A percentile compares a stretch with the other conserved stretches of the same genome.
Conservation (phyloP, 2,888 invertebrate genomes). For the Agriopis aurantiaria region DNA sequence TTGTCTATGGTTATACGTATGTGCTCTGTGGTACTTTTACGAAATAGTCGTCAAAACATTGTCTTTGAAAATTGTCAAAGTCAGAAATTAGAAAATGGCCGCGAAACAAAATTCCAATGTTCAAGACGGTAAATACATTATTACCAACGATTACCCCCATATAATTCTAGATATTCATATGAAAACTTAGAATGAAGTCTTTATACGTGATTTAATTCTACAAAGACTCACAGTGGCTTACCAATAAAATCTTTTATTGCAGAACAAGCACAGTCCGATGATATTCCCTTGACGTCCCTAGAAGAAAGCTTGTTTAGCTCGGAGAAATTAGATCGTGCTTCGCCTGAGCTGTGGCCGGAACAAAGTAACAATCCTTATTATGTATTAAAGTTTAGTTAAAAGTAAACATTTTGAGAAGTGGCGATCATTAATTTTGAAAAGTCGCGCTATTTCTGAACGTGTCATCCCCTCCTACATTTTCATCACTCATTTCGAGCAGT, state of each 20-base stretch:
- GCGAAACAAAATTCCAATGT: constrained; percentile 88
- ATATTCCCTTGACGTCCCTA: constrained; percentile 82
- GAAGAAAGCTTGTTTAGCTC: constrained; percentile 94
- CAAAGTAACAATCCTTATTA: constrained; percentile 89
- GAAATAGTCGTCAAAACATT: background rate
- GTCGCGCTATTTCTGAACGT: constrained; percentile 78
- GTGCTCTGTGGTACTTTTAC: background rate
- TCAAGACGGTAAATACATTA: constrained; percentile 85
- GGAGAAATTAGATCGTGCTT: constrained; percentile 97
- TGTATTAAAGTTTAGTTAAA: constrained; percentile 5
- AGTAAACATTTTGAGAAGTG: constrained; percentile 24
- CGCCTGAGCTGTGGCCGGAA: constrained; percentile 98
- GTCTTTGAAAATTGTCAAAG: constrained; percentile 14
- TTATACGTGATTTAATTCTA: background rate
- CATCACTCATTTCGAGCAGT: constrained; percentile 55
- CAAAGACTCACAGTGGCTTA: constrained; percentile 15
- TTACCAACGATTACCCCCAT: background rate
- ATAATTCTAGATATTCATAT: background rate
- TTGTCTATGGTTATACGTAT: background rate
- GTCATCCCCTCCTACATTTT: constrained; percentile 69
- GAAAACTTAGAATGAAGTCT: background rate
- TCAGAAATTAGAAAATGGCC: constrained; percentile 85
- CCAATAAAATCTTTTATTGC: constrained; percentile 50
- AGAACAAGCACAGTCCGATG: constrained; percentile 77
- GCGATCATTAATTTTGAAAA: constrained; percentile 67